Conservation (phyloP, 2,888 invertebrate species). For the Ferrisia virgata region DNA sequence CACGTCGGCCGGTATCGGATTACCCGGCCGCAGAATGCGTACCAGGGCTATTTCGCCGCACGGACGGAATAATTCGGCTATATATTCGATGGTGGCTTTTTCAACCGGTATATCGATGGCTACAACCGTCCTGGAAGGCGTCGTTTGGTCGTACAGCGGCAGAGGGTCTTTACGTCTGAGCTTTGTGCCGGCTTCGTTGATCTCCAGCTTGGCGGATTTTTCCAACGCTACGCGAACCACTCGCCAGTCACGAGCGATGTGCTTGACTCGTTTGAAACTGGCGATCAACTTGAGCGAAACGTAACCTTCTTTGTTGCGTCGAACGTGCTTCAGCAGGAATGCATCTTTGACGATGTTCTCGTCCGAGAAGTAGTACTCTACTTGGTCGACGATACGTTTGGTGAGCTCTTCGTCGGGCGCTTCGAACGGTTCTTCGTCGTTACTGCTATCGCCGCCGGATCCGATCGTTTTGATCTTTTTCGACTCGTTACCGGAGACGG, state of each 20-base stretch:
- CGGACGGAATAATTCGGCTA: conserved; percentile 82
- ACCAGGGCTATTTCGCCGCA: conserved; percentile 89
- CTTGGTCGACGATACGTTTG: conserved; percentile 77
- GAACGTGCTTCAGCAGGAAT: conserved; percentile 89
- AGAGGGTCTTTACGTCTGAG: conserved; percentile 78
- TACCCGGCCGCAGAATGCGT: conserved; percentile 81
- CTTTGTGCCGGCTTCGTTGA: conserved; percentile 87
- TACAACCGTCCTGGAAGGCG: conserved; percentile 86
- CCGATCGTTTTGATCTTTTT: conserved; percentile 52
- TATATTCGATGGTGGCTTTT: conserved; percentile 75
- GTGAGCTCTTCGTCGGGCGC: conserved; percentile 73
- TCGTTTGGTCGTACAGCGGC: conserved; percentile 87
- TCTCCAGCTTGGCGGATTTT: conserved; percentile 74
- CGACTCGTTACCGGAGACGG: conserved; percentile 52
- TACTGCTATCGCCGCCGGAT: conserved; percentile 6
- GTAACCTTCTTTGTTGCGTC: conserved; percentile 91
- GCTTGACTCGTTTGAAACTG: conserved; percentile 91
- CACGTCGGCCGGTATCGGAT: conserved; percentile 85
- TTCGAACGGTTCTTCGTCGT: conserved; percentile 62
- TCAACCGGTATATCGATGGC: conserved; percentile 82
- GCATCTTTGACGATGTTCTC: conserved; percentile 93
- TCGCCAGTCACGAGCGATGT: conserved; percentile 89
- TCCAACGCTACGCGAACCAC: conserved; percentile 83
- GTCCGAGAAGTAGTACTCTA: conserved; percentile 94
- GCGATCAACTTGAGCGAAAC: conserved; percentile 92